A percentile compares a stretch with the other conserved stretches of the same genome.
Evolutionary conservation across 2,113 vertebrate genomes (phyloP).

Genomic region (Oncorhynchus tshawytscha): DNA sequence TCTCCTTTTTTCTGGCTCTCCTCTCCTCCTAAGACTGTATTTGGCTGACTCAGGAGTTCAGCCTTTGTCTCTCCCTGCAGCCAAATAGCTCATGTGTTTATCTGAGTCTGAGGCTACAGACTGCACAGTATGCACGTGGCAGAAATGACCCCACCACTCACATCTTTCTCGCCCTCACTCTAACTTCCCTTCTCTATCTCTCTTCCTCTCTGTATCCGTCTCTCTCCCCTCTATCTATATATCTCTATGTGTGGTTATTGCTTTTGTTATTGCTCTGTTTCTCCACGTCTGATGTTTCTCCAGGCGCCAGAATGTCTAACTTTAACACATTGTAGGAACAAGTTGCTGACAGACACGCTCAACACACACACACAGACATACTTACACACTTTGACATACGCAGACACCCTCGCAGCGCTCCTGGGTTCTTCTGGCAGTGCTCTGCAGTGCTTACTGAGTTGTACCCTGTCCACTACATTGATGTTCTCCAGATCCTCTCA

Average conservation of each 20-base stretch:
- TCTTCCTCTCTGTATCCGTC: neutral
- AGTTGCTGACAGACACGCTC: no score
- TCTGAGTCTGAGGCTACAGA: neutral
- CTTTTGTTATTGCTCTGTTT: neutral
- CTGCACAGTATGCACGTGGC: neutral
- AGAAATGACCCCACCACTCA: neutral
- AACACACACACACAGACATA: no score
- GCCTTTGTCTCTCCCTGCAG: conserved; percentile 18
- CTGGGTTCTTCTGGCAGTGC: neutral
- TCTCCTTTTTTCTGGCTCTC: conserved; percentile 11
- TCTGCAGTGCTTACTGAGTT: neutral
- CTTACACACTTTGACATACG: no score
- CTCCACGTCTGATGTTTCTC: neutral
- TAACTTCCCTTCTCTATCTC: neutral
- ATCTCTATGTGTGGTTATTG: neutral
- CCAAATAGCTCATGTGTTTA: no score
- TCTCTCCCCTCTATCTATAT: neutral
- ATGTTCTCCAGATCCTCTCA: neutral
- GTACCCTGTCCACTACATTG: neutral
- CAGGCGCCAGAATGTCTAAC: no score
- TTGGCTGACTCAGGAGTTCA: no score
- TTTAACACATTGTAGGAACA: no score
- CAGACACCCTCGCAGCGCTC: neutral
- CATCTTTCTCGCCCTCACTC: neutral
- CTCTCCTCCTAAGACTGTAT: neutral